phyloP scores from a whole-genome alignment of 2,888 invertebrate genomes.

The Oligia fasciuncula region DNA sequence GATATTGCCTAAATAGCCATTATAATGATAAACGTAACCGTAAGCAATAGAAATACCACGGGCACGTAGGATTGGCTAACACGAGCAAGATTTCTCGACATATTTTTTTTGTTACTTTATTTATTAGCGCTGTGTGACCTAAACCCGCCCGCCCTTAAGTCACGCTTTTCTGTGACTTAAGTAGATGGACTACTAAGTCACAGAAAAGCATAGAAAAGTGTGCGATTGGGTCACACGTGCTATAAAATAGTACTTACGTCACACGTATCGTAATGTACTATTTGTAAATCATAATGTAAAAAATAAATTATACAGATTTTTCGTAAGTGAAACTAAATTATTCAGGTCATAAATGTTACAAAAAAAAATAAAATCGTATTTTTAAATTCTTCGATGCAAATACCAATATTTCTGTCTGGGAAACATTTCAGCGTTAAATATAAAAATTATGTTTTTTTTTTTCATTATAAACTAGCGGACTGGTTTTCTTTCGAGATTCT shows the following conservation, averaged over 20 bases:
- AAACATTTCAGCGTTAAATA: conserved; percentile 76
- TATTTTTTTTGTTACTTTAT: neutral
- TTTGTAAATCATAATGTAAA: neutral
- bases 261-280: neutral
- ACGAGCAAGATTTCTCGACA: no score
- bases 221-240: neutral
- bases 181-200: no score
- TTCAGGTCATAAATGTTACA: no score
- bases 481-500: conserved; percentile 85
- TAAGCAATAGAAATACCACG: conserved; percentile 3
- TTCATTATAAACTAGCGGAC: conserved; percentile 85
- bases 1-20: conserved; percentile 9
- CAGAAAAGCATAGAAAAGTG: neutral
- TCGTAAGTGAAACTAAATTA: neutral
- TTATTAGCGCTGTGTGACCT: neutral
- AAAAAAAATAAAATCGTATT: no score
- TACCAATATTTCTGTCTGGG: conserved; percentile 68
- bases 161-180: neutral
- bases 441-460: conserved; percentile 81
- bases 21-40: conserved; percentile 5
- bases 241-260: neutral
- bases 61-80: neutral
- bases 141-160: neutral
- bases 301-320: neutral
- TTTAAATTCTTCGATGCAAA: neutral